phyloP scores from a whole-genome alignment of 2,797 vertebrate species.

The Vultur gryphus region DNA sequence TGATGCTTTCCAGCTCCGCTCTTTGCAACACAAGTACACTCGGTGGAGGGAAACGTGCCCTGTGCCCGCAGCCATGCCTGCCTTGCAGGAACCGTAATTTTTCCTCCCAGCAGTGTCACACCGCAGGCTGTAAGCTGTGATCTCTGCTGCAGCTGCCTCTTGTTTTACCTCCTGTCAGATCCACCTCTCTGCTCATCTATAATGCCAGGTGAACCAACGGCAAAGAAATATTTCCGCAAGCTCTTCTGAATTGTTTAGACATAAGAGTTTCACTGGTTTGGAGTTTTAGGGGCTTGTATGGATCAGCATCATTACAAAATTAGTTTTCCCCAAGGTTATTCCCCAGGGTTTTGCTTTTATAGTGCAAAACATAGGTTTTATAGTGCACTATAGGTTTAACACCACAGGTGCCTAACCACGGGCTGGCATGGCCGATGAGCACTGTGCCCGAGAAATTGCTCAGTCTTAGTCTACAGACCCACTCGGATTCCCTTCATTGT shows the following conservation, averaged over 20 bases:
- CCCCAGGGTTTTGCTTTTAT: background rate
- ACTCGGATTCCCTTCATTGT: rapidly evolving
- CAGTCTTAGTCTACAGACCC: background rate
- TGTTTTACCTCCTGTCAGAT: background rate
- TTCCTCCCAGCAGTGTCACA: background rate
- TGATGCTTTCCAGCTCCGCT: rapidly evolving
- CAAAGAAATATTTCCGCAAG: background rate
- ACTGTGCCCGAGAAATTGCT: rapidly evolving
- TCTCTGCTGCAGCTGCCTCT: background rate
- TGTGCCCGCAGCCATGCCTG: rapidly evolving
- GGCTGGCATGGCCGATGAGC: background rate
- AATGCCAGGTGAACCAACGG: rapidly evolving
- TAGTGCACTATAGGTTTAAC: rapidly evolving
- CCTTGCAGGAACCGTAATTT: rapidly evolving
- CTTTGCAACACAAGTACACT: background rate
- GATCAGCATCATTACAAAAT: background rate
- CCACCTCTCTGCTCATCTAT: background rate
- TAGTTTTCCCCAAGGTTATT: background rate
- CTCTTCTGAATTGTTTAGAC: background rate
- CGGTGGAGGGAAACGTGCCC: rapidly evolving
- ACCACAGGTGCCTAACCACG: rapidly evolving
- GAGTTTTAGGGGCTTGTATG: background rate
- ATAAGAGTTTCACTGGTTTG: background rate
- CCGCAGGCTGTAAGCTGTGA: background rate
- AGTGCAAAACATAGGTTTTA: background rate